Conservation (phyloP, 2,888 invertebrate species). For the Drosophila robusta region DNA sequence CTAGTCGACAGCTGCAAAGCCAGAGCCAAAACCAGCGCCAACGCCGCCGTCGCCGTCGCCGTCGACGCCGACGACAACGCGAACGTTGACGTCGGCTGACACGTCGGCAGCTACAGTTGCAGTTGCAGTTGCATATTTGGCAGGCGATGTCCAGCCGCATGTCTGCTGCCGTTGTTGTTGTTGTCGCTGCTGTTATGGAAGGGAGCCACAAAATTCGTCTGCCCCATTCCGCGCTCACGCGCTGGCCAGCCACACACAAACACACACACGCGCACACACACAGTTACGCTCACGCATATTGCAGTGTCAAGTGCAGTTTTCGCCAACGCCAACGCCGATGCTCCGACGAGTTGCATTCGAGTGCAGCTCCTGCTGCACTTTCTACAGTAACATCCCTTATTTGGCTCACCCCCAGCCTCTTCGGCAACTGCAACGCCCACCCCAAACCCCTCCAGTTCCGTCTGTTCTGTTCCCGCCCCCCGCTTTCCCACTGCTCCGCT, state of each 20-base stretch:
- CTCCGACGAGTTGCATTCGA: slow-evolving; percentile 35
- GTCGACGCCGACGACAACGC: slow-evolving; percentile 11
- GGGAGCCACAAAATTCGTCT: slow-evolving; percentile 62
- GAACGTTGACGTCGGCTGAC: slow-evolving; percentile 1
- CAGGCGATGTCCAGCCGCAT: slow-evolving; percentile 19
- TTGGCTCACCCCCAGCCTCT: slow-evolving; percentile 27
- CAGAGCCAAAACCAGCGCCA: background rate
- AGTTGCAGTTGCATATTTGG: slow-evolving; percentile 38
- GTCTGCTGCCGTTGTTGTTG: slow-evolving; percentile 29
- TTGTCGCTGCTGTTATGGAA: slow-evolving; percentile 19
- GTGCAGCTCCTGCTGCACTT: slow-evolving; percentile 59
- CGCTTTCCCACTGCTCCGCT: background rate
- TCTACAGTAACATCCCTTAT: slow-evolving; percentile 72
- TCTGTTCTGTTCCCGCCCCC: slow-evolving; percentile 4
- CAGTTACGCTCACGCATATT: slow-evolving; percentile 3
- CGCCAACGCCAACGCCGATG: slow-evolving; percentile 20
- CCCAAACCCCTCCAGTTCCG: too few species aligned
- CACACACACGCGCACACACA: slow-evolving; percentile 8
- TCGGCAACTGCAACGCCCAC: slow-evolving; percentile 26
- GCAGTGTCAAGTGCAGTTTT: slow-evolving; percentile 60
- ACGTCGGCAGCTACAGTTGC: slow-evolving; percentile 26
- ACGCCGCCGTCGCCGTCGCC: background rate
- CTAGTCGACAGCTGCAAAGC: slow-evolving; percentile 1
- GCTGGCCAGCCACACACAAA: slow-evolving; percentile 24
- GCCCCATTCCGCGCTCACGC: slow-evolving; percentile 49